phyloP scores from a whole-genome alignment of 2,797 vertebrate genomes.

The Ambastaia sidthimunki region DNA sequence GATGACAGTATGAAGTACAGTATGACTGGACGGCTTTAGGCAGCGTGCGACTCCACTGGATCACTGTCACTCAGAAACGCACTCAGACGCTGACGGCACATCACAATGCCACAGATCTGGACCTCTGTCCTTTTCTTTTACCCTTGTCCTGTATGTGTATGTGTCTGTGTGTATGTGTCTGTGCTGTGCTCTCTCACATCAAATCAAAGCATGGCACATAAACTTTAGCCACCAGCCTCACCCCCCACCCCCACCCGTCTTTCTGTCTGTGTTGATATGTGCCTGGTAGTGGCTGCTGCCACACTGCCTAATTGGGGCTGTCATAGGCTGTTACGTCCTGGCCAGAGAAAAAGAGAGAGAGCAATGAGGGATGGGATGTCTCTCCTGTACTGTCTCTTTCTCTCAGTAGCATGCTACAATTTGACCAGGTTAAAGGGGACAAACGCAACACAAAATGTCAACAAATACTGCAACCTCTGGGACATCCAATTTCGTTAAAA shows the following conservation, averaged over 20 bases:
- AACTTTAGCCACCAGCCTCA: conserved; percentile 68
- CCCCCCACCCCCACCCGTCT: conserved; percentile 47
- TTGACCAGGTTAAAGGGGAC: conserved; percentile 46
- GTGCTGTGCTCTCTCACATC: conserved; percentile 69
- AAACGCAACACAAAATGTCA: conserved; percentile 49
- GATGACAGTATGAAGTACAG: conserved; percentile 66
- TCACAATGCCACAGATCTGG: conserved; percentile 77
- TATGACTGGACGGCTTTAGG: conserved; percentile 50
- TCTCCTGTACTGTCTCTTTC: conserved; percentile 40
- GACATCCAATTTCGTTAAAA: neutral
- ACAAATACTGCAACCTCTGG: conserved; percentile 36
- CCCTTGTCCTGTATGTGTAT: conserved; percentile 59
- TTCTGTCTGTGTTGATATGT: conserved; percentile 54
- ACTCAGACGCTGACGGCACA: conserved; percentile 74
- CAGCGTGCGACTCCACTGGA: conserved; percentile 65
- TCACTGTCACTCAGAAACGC: conserved; percentile 78
- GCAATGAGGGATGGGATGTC: conserved; percentile 37
- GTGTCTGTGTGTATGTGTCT: conserved; percentile 46
- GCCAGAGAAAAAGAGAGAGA: conserved; percentile 31
- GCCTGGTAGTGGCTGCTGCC: conserved; percentile 61
- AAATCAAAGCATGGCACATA: conserved; percentile 72
- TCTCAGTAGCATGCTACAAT: conserved; percentile 32
- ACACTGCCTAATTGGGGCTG: conserved; percentile 65
- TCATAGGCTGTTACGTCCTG: conserved; percentile 61
- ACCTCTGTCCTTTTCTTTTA: conserved; percentile 74